Evolutionary conservation across 2,113 vertebrate species (phyloP).

Genomic region (Mesoclemmys tuberculata): DNA sequence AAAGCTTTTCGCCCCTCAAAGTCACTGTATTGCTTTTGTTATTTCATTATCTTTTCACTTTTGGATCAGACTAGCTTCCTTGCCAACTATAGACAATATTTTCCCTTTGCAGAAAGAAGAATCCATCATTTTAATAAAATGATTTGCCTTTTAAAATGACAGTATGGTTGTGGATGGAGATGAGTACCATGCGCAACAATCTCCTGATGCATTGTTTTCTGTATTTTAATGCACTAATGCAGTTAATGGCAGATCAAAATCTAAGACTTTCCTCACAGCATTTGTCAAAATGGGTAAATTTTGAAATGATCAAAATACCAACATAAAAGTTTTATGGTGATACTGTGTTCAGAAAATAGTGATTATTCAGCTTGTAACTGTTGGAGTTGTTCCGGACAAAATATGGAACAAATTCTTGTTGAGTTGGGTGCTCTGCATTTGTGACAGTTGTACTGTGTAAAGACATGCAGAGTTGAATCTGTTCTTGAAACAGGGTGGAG

Average conservation of each 20-base stretch:
- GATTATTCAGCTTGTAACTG: neutral
- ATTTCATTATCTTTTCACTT: neutral
- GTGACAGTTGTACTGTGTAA: neutral
- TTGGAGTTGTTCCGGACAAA: neutral
- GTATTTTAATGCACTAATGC: neutral
- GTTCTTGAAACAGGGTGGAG: neutral
- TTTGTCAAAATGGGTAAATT: neutral
- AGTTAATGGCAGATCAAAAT: neutral
- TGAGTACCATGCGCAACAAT: neutral
- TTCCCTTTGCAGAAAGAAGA: neutral
- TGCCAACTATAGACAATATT: neutral
- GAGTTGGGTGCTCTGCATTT: neutral
- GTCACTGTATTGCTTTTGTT: neutral
- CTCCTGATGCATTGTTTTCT: neutral
- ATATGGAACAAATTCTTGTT: neutral
- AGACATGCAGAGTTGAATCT: slow-evolving; percentile 2
- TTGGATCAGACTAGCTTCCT: neutral
- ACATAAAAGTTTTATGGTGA: neutral
- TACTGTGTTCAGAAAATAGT: neutral
- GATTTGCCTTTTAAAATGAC: neutral
- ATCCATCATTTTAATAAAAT: rapidly evolving
- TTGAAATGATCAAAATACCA: neutral
- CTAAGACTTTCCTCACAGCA: neutral
- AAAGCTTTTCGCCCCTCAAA: neutral
- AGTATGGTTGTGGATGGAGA: neutral